A percentile compares a stretch with the other conserved stretches of the same genome.
Evolutionary conservation across 2,888 invertebrate genomes (phyloP).

Genomic region (Nemotelus nigrinus): DNA sequence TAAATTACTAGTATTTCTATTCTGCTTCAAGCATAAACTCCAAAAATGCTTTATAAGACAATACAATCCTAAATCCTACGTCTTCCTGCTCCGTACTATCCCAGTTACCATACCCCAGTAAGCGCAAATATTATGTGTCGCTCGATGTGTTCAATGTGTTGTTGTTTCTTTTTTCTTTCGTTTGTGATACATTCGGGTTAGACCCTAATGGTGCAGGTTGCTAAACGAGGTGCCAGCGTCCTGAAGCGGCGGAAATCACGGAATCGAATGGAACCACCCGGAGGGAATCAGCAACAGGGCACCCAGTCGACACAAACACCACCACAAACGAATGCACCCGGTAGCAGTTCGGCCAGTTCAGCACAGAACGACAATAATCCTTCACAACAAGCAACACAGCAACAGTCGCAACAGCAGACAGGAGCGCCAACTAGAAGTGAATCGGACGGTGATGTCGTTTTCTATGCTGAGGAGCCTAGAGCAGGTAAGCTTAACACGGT

Average conservation of each 20-base stretch:
- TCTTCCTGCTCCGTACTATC: background rate
- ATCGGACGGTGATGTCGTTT: slow-evolving; percentile 74
- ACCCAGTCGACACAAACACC: slow-evolving; percentile 54
- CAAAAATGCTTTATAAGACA: no score
- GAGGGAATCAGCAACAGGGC: slow-evolving; percentile 55
- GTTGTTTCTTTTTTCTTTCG: slow-evolving; percentile 43
- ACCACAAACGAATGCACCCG: slow-evolving; percentile 56
- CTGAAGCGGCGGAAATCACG: slow-evolving; percentile 76
- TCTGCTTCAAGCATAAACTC: no score
- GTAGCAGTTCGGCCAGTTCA: slow-evolving; percentile 47
- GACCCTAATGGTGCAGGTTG: slow-evolving; percentile 78
- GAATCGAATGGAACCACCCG: slow-evolving; percentile 71
- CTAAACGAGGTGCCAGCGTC: slow-evolving; percentile 78
- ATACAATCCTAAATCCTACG: no score
- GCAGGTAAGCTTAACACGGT: slow-evolving; percentile 64
- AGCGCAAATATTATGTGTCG: slow-evolving; percentile 51
- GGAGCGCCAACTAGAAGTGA: slow-evolving; percentile 55
- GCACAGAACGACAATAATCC: slow-evolving; percentile 41
- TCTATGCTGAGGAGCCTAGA: slow-evolving; percentile 73
- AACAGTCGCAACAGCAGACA: slow-evolving; percentile 50
- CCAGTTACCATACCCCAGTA: background rate
- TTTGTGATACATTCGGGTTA: slow-evolving; percentile 60
- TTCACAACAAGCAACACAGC: slow-evolving; percentile 51
- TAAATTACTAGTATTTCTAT: no score
- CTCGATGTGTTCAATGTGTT: slow-evolving; percentile 57